A percentile compares a stretch with the other conserved stretches of the same genome.
Conservation (phyloP, 2,888 invertebrate genomes). For the Drosophila antonietae region DNA sequence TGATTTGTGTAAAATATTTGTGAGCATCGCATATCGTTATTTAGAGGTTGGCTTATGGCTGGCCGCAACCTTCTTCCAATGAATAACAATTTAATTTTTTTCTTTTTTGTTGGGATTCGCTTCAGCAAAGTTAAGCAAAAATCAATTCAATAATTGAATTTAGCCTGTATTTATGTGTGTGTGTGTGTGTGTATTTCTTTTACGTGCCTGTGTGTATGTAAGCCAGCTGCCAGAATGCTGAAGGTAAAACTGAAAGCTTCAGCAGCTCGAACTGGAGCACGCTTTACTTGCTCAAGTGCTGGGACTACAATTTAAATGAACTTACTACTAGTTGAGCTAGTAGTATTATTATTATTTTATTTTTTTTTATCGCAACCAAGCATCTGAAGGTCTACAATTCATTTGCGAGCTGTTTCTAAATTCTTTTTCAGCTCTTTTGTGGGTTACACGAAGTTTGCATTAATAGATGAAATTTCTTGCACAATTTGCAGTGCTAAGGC, state of each 20-base stretch:
- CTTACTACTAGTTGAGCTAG: background rate
- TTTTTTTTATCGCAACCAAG: background rate
- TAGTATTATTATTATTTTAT: background rate
- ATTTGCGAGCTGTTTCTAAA: background rate
- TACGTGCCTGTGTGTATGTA: background rate
- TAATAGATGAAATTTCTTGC: constrained; percentile 11
- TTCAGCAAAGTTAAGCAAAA: background rate
- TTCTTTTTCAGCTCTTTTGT: background rate
- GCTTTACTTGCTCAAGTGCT: background rate
- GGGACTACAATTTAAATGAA: background rate
- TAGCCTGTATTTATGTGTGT: background rate
- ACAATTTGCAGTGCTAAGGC: constrained; percentile 31
- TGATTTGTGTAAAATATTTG: background rate
- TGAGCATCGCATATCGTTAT: background rate
- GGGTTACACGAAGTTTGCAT: constrained; percentile 2
- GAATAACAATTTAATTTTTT: background rate
- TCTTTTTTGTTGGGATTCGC: background rate
- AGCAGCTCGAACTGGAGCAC: background rate
- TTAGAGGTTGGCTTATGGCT: background rate
- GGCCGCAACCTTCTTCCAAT: background rate
- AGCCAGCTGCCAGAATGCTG: background rate
- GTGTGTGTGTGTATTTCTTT: background rate
- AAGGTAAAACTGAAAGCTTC: background rate
- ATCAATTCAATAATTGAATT: constrained; percentile 10
- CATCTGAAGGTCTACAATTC: background rate